These are phyloP conservation scores for Amyelois transitella DNA, from an alignment of 1,140 invertebrate species.

Conservation along the genomic window DNA sequence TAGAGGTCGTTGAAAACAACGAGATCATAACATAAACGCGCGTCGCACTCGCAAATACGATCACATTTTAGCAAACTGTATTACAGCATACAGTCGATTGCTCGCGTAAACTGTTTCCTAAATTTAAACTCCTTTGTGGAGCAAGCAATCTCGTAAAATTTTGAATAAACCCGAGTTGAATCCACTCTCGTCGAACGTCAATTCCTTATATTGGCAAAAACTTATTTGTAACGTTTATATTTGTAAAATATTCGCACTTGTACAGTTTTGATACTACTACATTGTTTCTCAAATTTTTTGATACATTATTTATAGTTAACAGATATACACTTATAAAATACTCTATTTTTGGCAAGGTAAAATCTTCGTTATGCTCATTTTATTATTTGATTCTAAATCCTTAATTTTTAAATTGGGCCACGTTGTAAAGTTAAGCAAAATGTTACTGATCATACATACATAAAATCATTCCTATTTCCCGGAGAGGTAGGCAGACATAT, in stretches of 20 bases:
- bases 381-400: too few relatives aligned
- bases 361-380: too few relatives aligned
- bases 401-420: too few relatives aligned
- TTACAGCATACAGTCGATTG: neutral
- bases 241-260: slow-evolving; percentile 4
- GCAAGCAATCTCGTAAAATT: slow-evolving; percentile 1
- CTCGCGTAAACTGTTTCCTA: neutral
- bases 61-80: slow-evolving; percentile 4
- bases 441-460: too few relatives aligned
- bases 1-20: neutral
- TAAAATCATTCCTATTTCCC: too few relatives aligned
- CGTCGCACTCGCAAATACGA: neutral
- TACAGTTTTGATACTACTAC: too few relatives aligned
- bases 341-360: too few relatives aligned
- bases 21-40: neutral
- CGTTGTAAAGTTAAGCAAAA: too few relatives aligned
- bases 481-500: too few relatives aligned
- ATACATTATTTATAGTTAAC: too few relatives aligned
- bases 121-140: slow-evolving; percentile 1
- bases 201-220: slow-evolving; percentile 5
- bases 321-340: too few relatives aligned
- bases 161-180: neutral
- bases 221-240: slow-evolving; percentile 5
- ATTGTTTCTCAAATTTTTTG: too few relatives aligned
- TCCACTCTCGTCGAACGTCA: neutral